Evolutionary conservation across 2,888 invertebrate genomes (phyloP).

Genomic region (Neoscelio sp.): DNA sequence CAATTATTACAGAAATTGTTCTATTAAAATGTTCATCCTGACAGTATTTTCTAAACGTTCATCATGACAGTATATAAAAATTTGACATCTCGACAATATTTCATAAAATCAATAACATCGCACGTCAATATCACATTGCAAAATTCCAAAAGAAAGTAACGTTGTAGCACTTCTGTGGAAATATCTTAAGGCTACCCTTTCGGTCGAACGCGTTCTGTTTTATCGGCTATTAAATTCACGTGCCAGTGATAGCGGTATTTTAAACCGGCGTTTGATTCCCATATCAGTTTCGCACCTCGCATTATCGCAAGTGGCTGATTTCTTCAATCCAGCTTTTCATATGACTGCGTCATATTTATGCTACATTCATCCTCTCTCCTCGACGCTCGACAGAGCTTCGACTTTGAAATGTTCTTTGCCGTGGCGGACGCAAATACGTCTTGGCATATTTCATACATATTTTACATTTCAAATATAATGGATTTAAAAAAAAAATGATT

Average conservation of each 20-base stretch:
- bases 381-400: slow-evolving; percentile 23
- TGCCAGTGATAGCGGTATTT: slow-evolving; percentile 48
- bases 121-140: no score
- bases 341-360: slow-evolving; percentile 42
- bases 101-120: no score
- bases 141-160: no score
- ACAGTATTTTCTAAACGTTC: no score
- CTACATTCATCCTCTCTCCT: slow-evolving; percentile 19
- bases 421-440: not conserved
- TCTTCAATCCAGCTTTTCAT: slow-evolving; percentile 52
- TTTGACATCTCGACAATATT: no score
- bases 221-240: slow-evolving; percentile 49
- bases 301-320: slow-evolving; percentile 61
- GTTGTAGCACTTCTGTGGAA: slow-evolving; percentile 31
- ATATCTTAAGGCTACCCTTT: slow-evolving; percentile 40
- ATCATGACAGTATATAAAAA: no score
- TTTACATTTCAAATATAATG: not conserved
- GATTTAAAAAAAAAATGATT: no score
- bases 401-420: slow-evolving; percentile 33
- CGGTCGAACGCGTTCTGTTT: slow-evolving; percentile 39
- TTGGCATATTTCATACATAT: not conserved
- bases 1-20: no score
- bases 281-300: slow-evolving; percentile 61
- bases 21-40: no score
- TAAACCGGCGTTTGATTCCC: slow-evolving; percentile 45